Base-by-base conservation (phyloP, 1,140 invertebrate species). In the Hypsibius dujardini region DNA sequence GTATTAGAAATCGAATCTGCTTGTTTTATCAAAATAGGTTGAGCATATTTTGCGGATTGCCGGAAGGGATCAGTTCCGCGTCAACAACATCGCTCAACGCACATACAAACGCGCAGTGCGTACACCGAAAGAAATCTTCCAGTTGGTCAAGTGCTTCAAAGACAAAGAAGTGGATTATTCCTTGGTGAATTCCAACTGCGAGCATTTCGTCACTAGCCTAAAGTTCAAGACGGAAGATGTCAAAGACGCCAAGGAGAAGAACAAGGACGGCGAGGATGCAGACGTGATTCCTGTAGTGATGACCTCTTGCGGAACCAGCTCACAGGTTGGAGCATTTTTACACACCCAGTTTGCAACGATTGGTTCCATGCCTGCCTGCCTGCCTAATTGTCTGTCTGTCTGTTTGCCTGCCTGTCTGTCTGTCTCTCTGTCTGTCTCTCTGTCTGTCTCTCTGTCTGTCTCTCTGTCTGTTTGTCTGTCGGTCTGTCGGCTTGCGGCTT, bases 151-250 rank as follows among this genome's bases (percentile, higher is more conserved):
- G n/a, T 7, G 7, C n/a, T 56, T 56, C 50, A 56, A 56, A 56
- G 50, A 56, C n/a, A 56, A 7, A 7, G 50, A 56, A 56, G 50
- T 56, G n/a, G 50, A 56, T 56, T 56, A 56, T n/a, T 56, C 50
- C 7, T n/a, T 56, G 50, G 50, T 56, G 50, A 56, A 7, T 7
- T 56, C 7, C 50, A 56, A 56, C 50, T 56, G 50, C n/a, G 50
- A 56, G n/a, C 50, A 56, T 56, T 56, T 56, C 50, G 50, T 56
- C 50, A 56, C 50, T n/a, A 56, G 50, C 50, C n/a, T 56, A 56
- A 56, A 56, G 50, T 56, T 12, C 50, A 56, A 56, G 50, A 56
- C 7, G 50, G n/a, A 12, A n/a, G 50, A 28, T 28, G 28, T 28
- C 28, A 28, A 28, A 28, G 28, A 56, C 7, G n/a, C 7, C 7